Base-by-base conservation (phyloP, 1,140 invertebrate genomes). In the Stegodyphus mimosarum region DNA sequence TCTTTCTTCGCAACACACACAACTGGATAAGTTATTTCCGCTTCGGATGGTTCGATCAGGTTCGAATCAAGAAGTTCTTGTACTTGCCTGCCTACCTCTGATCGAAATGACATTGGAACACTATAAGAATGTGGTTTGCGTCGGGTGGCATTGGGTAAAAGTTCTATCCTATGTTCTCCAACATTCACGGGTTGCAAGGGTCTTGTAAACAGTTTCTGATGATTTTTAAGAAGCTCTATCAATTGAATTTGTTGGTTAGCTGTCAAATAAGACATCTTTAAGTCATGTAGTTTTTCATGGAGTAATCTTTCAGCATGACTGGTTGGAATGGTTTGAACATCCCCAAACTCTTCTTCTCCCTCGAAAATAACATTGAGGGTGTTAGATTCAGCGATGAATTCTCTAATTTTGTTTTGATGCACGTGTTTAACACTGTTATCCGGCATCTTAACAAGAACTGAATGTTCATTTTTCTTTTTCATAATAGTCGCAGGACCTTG, bases 321-420 rank as follows among this genome's bases (percentile, higher is more conserved):
- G n/a, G n/a, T n/a, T n/a, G n/a, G n/a, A n/a, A n/a, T n/a, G n/a
- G n/a, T n/a, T n/a, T n/a, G n/a, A n/a, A n/a, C n/a, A n/a, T n/a
- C n/a, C n/a, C n/a, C n/a, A n/a, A n/a, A n/a, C n/a, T n/a, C n/a
- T n/a, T n/a, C n/a, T n/a, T n/a, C n/a, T n/a, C n/a, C n/a, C n/a
- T n/a, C n/a, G n/a, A n/a, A n/a, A n/a, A n/a, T n/a, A n/a, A n/a
- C n/a, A n/a, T n/a, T n/a, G n/a, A n/a, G n/a, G n/a, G n/a, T n/a
- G n/a, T n/a, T n/a, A n/a, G n/a, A n/a, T n/a, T n/a, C n/a, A n/a
- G n/a, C n/a, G n/a, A n/a, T n/a, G n/a, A 77, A 49, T 9, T 18
- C 48, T 55, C 55, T 6, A 6, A 81, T 60, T 72, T 81, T 72
- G 17, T 81, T 72, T 15, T 51, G 49, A 49, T 81, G 78, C 5